A percentile compares a stretch with the other conserved stretches of the same genome.
These are phyloP conservation scores for Hesperophylax magnus DNA, from an alignment of 1,140 invertebrate genomes.

Conservation along the genomic window DNA sequence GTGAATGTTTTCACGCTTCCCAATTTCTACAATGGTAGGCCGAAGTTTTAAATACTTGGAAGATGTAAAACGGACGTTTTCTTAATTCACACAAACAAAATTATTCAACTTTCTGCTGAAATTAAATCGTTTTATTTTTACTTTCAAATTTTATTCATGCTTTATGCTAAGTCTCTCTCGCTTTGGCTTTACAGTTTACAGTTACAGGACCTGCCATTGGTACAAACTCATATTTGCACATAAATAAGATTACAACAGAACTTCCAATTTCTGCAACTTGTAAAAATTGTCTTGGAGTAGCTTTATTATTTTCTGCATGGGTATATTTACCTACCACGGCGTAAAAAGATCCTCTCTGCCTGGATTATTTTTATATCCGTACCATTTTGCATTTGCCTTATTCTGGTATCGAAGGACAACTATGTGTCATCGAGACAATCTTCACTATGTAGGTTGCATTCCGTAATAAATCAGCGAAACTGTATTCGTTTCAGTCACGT, in stretches of 20 bases:
- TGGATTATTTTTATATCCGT: too few species aligned
- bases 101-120: conserved; percentile 9
- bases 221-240: conserved; percentile 17
- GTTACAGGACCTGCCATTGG: conserved; percentile 2
- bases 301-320: background rate
- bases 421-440: too few species aligned
- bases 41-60: conserved; percentile 20
- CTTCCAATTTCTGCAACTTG: conserved; percentile 10
- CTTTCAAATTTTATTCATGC: conserved; percentile 43
- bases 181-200: background rate
- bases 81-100: conserved; percentile 32
- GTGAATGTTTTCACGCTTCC: conserved; percentile 25
- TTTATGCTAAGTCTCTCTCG: conserved; percentile 16
- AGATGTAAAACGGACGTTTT: conserved; percentile 19
- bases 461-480: too few species aligned
- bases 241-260: conserved; percentile 16
- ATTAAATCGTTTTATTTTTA: conserved; percentile 41
- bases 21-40: background rate
- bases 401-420: too few species aligned
- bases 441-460: too few species aligned
- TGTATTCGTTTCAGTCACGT: too few species aligned
- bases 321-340: too few species aligned
- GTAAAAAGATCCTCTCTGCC: too few species aligned
- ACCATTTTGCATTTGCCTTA: too few species aligned
- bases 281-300: background rate